Conservation (phyloP, 2,797 vertebrate species). For the Calcarius lapponicus region DNA sequence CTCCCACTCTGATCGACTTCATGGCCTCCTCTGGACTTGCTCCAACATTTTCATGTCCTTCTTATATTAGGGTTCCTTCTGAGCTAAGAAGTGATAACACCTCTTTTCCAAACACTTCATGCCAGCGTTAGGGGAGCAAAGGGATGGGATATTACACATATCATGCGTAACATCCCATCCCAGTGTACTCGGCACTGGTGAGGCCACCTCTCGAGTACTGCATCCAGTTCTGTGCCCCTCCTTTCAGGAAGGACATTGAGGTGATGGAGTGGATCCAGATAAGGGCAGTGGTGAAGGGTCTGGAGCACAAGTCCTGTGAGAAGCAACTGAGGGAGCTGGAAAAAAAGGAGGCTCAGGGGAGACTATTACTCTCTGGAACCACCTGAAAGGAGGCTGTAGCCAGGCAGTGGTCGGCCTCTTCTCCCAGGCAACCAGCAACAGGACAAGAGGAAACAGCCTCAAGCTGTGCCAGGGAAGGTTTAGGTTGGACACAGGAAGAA, state of each 20-base stretch:
- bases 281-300: neutral
- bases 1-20: neutral
- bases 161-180: too few relatives aligned
- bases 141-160: accelerated
- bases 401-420: accelerated
- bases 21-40: neutral
- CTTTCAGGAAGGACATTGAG: neutral
- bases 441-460: neutral
- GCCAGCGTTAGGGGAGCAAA: accelerated
- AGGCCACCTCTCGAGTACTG: accelerated
- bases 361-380: accelerated
- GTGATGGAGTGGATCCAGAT: neutral
- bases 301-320: neutral
- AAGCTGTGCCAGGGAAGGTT: neutral
- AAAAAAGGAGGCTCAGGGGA: accelerated
- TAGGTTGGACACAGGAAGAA: neutral
- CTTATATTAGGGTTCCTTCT: neutral
- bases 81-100: neutral
- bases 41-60: neutral
- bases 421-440: neutral
- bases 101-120: neutral
- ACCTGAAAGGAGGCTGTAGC: neutral
- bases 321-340: neutral
- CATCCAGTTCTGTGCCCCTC: neutral
- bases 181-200: accelerated